Evolutionary conservation across 2,888 invertebrate genomes (phyloP).

Genomic region (Pharmacophagus antenor): DNA sequence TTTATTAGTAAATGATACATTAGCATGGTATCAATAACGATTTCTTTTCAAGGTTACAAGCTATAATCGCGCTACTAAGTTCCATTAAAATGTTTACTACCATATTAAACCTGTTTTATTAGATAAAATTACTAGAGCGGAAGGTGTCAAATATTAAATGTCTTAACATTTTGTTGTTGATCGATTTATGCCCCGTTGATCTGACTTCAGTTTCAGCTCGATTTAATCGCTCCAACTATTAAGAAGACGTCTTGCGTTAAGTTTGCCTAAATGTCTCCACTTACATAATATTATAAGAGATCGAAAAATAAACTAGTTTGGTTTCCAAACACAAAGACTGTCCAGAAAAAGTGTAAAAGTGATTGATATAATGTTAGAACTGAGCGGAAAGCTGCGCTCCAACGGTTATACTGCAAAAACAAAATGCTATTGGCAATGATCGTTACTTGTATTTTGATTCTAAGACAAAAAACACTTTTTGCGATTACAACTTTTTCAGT

Average conservation of each 20-base stretch:
- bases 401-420: background rate
- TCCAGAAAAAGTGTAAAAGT: background rate
- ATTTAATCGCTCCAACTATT: background rate
- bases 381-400: background rate
- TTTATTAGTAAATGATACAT: too few species aligned
- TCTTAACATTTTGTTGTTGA: too few species aligned
- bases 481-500: too few species aligned
- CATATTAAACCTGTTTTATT: too few species aligned
- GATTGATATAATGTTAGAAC: background rate
- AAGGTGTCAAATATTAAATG: too few species aligned
- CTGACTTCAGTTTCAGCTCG: background rate
- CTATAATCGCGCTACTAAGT: too few species aligned
- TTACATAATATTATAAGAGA: background rate
- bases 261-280: background rate
- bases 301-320: background rate
- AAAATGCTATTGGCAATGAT: background rate
- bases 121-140: too few species aligned
- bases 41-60: too few species aligned
- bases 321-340: background rate
- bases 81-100: too few species aligned
- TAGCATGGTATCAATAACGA: too few species aligned
- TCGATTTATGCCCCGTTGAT: too few species aligned
- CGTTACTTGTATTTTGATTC: background rate
- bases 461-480: background rate
- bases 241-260: too few species aligned